phyloP scores from a whole-genome alignment of 2,888 invertebrate genomes.

The Prenolepis imparis region DNA sequence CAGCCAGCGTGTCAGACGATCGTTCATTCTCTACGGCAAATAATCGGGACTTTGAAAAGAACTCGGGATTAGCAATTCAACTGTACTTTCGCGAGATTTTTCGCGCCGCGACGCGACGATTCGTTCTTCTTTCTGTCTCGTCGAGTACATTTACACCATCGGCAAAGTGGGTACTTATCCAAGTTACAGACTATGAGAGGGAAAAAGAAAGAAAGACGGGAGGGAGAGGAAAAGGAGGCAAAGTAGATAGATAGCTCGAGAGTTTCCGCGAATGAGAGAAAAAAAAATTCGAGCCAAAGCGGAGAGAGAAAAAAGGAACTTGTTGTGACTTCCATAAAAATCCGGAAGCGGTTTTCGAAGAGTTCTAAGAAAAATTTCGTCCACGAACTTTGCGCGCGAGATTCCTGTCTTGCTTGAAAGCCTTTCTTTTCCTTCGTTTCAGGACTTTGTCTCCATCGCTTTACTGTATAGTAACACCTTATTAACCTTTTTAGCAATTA shows the following conservation, averaged over 20 bases:
- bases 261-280: slow-evolving; percentile 40
- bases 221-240: slow-evolving; percentile 38
- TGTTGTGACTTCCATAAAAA: slow-evolving; percentile 80
- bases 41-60: slow-evolving; percentile 58
- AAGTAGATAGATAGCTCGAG: slow-evolving; percentile 32
- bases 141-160: slow-evolving; percentile 71
- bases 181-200: slow-evolving; percentile 63
- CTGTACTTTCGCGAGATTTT: slow-evolving; percentile 66
- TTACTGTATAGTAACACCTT: slow-evolving; percentile 50
- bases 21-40: slow-evolving; percentile 49
- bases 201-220: neutral
- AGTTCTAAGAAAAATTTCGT: slow-evolving; percentile 74
- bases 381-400: slow-evolving; percentile 71
- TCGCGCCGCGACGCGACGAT: slow-evolving; percentile 21
- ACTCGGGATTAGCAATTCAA: slow-evolving; percentile 62
- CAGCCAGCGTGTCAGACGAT: slow-evolving; percentile 1
- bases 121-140: slow-evolving; percentile 63
- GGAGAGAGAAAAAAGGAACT: slow-evolving; percentile 72
- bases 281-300: slow-evolving; percentile 20
- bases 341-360: slow-evolving; percentile 64
- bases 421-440: slow-evolving; percentile 38
- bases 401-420: slow-evolving; percentile 72
- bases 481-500: slow-evolving; percentile 29
- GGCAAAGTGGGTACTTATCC: slow-evolving; percentile 75
- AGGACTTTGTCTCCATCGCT: slow-evolving; percentile 15